These are phyloP conservation scores for Polyploca ridens DNA, from an alignment of 2,888 invertebrate species.

Conservation along the genomic window DNA sequence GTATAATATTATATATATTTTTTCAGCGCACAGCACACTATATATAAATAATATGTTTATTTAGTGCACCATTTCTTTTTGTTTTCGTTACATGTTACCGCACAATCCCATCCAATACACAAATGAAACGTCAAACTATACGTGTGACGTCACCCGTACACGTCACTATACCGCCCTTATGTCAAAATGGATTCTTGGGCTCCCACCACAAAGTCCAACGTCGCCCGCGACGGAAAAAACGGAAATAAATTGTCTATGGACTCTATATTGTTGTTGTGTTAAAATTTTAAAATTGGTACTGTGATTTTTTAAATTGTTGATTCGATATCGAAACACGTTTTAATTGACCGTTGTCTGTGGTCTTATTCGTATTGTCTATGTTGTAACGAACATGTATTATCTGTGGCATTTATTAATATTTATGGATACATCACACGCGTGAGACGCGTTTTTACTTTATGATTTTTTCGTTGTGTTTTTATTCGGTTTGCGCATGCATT, in stretches of 20 bases:
- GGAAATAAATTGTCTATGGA: conserved; percentile 71
- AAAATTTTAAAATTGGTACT: conserved; percentile 59
- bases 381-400: conserved; percentile 68
- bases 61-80: conserved; percentile 83
- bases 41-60: conserved; percentile 72
- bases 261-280: conserved; percentile 33
- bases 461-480: conserved; percentile 37
- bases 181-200: conserved; percentile 73
- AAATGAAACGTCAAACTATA: conserved; percentile 52
- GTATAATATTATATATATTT: conserved; percentile 37
- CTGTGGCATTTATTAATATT: conserved; percentile 69
- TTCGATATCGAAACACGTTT: conserved; percentile 45
- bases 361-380: conserved; percentile 40
- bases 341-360: conserved; percentile 28
- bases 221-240: conserved; percentile 84
- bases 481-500: conserved; percentile 19
- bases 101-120: conserved; percentile 80
- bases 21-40: conserved; percentile 39
- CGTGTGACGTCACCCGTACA: conserved; percentile 57
- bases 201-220: conserved; percentile 82
- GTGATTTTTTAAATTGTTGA: conserved; percentile 62
- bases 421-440: conserved; percentile 41
- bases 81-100: conserved; percentile 83
- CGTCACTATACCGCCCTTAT: conserved; percentile 39
- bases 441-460: conserved; percentile 52